phyloP scores from a whole-genome alignment of 1,140 invertebrate genomes.

The Psix sp. region DNA sequence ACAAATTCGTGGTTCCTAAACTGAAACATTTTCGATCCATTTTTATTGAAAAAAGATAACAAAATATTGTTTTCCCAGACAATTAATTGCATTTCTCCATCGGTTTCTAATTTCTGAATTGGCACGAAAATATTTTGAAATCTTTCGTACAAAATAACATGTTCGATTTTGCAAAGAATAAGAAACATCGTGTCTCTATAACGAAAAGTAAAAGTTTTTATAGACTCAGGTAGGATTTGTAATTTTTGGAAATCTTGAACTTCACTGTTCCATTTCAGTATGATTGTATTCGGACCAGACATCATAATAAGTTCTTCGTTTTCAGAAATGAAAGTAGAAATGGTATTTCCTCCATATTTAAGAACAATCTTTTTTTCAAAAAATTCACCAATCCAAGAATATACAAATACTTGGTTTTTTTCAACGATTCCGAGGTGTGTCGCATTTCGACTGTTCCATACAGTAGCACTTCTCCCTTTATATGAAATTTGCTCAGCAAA shows the following conservation, averaged over 20 bases:
- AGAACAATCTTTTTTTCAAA: conserved; percentile 8
- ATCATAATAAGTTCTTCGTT: conserved; percentile 14
- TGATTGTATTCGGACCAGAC: conserved; percentile 9
- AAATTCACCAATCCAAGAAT: background rate
- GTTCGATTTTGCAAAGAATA: conserved; percentile 3
- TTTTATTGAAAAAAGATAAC: background rate
- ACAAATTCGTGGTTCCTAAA: conserved; percentile 10
- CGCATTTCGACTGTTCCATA: conserved; percentile 1
- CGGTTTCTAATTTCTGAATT: conserved; percentile 7
- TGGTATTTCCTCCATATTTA: background rate
- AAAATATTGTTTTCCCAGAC: conserved; percentile 7
- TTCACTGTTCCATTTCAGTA: conserved; percentile 1
- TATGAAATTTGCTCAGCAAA: background rate
- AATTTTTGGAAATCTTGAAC: conserved; percentile 7
- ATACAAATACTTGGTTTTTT: conserved; percentile 1
- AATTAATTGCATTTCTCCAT: background rate
- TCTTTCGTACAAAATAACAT: conserved; percentile 24
- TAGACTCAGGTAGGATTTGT: conserved; percentile 16
- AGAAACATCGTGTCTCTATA: conserved; percentile 12
- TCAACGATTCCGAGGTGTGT: background rate
- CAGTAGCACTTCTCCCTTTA: background rate
- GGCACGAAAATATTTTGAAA: conserved; percentile 6
- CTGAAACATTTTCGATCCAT: background rate
- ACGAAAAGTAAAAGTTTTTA: conserved; percentile 12
- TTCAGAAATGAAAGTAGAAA: conserved; percentile 1